A percentile compares a stretch with the other conserved stretches of the same genome.
phyloP scores from a whole-genome alignment of 2,888 invertebrate species.

The Zygogramma bicolorata region DNA sequence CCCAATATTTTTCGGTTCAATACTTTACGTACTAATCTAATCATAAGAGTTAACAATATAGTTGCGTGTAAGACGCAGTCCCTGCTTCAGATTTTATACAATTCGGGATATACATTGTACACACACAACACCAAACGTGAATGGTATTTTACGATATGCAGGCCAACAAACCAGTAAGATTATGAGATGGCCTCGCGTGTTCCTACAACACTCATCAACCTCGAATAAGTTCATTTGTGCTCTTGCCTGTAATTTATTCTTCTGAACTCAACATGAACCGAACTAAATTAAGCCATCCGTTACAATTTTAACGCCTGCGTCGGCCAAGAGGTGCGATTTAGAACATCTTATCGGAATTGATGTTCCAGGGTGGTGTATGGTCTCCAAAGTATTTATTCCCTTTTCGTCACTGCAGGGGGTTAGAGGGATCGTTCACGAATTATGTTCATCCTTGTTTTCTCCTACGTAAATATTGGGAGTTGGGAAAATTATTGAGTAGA shows the following conservation, averaged over 20 bases:
- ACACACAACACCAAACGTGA: background rate
- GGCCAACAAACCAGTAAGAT: constrained; percentile 17
- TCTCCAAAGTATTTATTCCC: constrained; percentile 1
- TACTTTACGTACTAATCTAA: background rate
- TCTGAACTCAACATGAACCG: constrained; percentile 21
- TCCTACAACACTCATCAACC: constrained; percentile 13
- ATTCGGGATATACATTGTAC: background rate
- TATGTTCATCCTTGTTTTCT: background rate
- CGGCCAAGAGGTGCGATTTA: constrained; percentile 15
- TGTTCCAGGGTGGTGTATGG: background rate
- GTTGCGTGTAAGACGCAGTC: background rate
- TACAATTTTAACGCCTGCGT: constrained; percentile 20
- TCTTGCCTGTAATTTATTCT: constrained; percentile 14
- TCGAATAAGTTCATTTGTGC: constrained; percentile 20
- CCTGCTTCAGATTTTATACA: background rate
- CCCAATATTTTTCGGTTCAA: too few relatives aligned
- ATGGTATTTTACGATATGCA: background rate
- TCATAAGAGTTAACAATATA: background rate
- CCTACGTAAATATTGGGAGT: background rate
- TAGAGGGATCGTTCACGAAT: background rate
- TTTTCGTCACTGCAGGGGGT: background rate
- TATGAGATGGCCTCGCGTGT: constrained; percentile 22
- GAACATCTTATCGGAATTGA: constrained; percentile 13
- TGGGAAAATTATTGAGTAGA: background rate
- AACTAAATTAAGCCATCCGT: constrained; percentile 22